Percentiles rank a stretch among this genome's conserved stretches.
Evolutionary conservation across 2,113 vertebrate genomes (phyloP).

Genomic region (Dicentrarchus labrax): DNA sequence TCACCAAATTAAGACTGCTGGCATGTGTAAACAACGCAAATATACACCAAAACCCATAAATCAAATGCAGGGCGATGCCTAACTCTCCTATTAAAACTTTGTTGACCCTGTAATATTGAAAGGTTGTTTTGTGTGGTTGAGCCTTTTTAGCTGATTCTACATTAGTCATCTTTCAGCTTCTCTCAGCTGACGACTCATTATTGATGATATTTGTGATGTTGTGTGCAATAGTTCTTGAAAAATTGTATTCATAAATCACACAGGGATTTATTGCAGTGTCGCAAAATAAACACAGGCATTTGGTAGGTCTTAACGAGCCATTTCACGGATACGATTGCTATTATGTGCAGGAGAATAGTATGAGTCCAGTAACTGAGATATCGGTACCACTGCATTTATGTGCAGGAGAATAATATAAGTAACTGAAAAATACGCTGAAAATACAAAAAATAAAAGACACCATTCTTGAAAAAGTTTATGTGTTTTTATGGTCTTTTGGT

Average conservation of each 20-base stretch:
- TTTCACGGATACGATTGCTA: not conserved
- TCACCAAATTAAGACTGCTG: constrained; percentile 78
- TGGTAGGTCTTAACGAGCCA: not conserved
- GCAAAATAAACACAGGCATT: constrained; percentile 12
- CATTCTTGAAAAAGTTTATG: not conserved
- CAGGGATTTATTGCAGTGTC: constrained; percentile 9
- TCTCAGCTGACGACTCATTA: constrained; percentile 8
- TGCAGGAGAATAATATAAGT: not conserved
- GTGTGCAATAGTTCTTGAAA: constrained; percentile 20
- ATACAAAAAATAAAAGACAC: not conserved
- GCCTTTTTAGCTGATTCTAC: constrained; percentile 41
- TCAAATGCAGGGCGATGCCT: constrained; percentile 37
- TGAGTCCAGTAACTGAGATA: not conserved
- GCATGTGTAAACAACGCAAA: constrained; percentile 78
- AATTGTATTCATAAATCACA: constrained; percentile 39
- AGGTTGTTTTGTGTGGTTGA: constrained; percentile 39
- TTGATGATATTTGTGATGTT: constrained; percentile 21
- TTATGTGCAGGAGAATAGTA: not conserved
- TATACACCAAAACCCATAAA: constrained; percentile 62
- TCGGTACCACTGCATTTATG: not conserved
- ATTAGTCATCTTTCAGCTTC: constrained; percentile 15
- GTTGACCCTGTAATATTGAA: constrained; percentile 66
- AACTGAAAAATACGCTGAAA: not conserved
- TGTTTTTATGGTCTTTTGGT: too few species aligned
- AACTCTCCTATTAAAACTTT: constrained; percentile 60